Percentiles rank a stretch among this genome's conserved stretches.
These are phyloP conservation scores for Elymnias hypermnestra DNA, from an alignment of 1,140 invertebrate genomes.

Conservation along the genomic window DNA sequence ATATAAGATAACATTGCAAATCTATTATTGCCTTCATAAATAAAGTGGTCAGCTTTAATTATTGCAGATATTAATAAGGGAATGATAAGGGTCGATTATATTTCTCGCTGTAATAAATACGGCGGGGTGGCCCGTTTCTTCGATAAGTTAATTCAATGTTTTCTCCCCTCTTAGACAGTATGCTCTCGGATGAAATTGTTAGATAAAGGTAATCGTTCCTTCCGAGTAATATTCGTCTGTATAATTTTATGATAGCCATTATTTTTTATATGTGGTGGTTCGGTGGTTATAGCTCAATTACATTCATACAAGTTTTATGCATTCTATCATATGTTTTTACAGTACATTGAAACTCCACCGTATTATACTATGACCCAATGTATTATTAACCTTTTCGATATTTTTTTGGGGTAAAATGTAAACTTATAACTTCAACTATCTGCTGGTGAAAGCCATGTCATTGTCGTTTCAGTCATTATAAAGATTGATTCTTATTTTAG, in stretches of 20 bases:
- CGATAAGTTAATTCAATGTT: slow-evolving; percentile 7
- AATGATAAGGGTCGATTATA: not conserved
- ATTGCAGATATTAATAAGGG: not conserved
- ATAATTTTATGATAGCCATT: slow-evolving; percentile 14
- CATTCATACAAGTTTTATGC: no score
- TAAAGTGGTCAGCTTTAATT: slow-evolving; percentile 7
- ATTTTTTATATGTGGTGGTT: slow-evolving; percentile 31
- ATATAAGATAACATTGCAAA: not conserved
- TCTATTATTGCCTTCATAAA: not conserved
- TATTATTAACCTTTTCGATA: no score
- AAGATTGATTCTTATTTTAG: no score
- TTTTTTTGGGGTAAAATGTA: no score
- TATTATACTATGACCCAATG: no score
- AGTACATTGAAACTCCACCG: no score
- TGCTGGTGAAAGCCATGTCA: no score
- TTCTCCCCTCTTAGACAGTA: slow-evolving; percentile 6
- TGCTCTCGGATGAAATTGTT: slow-evolving; percentile 11
- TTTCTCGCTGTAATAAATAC: slow-evolving; percentile 1
- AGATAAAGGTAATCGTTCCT: slow-evolving; percentile 20
- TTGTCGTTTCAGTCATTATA: no score
- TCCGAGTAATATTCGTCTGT: slow-evolving; percentile 14
- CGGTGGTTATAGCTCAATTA: slow-evolving; percentile 14
- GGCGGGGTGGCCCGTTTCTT: slow-evolving; percentile 2
- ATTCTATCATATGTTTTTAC: no score
- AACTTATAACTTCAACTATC: no score